A percentile compares a stretch with the other conserved stretches of the same genome.
phyloP scores from a whole-genome alignment of 1,140 invertebrate species.

The Trachymyrmex cornetzi region DNA sequence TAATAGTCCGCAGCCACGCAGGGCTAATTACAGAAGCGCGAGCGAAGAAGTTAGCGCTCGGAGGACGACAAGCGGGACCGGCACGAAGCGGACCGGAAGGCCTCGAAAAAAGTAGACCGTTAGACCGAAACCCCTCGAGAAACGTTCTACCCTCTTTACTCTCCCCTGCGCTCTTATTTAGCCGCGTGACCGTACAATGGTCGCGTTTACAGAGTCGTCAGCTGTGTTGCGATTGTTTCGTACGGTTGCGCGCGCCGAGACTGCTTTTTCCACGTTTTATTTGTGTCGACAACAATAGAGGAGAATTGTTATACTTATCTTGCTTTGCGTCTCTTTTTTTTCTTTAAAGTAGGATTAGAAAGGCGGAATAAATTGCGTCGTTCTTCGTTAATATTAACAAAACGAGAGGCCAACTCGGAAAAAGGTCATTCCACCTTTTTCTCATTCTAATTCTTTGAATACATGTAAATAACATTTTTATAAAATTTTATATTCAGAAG shows the following conservation, averaged over 20 bases:
- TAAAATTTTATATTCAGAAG: background rate
- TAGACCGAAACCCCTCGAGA: conserved; percentile 31
- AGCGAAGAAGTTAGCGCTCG: background rate
- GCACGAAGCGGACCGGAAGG: conserved; percentile 69
- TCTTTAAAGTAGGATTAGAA: conserved; percentile 39
- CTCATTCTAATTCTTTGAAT: background rate
- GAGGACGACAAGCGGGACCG: background rate
- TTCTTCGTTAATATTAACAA: conserved; percentile 6
- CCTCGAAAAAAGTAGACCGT: conserved; percentile 70
- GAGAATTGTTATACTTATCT: conserved; percentile 41
- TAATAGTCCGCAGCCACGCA: conserved; percentile 53
- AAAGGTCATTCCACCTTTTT: background rate
- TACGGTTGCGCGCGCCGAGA: conserved; percentile 14
- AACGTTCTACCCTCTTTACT: conserved; percentile 74
- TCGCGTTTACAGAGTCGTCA: conserved; percentile 3
- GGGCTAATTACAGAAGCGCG: conserved; percentile 54
- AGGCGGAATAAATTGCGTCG: conserved; percentile 31
- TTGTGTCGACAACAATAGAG: conserved; percentile 46
- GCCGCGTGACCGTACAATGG: conserved; percentile 16
- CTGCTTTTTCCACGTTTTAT: conserved; percentile 29
- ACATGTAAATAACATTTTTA: background rate
- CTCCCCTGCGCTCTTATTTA: conserved; percentile 43
- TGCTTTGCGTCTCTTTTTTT: background rate
- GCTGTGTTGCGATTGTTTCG: conserved; percentile 36
- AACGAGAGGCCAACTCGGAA: background rate